Base-by-base conservation (phyloP, 2,888 invertebrate species). In the Drosophila mettleri region DNA sequence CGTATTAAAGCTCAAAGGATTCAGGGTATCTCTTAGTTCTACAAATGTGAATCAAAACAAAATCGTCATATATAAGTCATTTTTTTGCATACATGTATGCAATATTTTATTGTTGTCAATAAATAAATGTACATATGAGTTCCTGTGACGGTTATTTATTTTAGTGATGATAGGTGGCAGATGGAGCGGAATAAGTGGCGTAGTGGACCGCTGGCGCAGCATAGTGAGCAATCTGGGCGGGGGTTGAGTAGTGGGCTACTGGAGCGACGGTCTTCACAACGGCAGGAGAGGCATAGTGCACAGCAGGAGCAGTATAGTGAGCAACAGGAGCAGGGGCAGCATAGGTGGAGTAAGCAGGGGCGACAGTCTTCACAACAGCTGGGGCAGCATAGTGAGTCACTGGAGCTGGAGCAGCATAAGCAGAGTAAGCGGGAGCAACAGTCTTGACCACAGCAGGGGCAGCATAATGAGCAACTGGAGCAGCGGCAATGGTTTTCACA, bases 51-150 rank as follows among this genome's bases (percentile, higher is more conserved):
- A 18, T 18, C 1, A 38, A 38, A 16, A 38, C 8, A 1, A 16
- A 3, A 10, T 51, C 53, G 29, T 27, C 58, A 20, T 12, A n/a
- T 9, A 22, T 14, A 1, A 7, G 62, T 48, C 64, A 36, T 38
- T 38, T 39, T 57, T 57, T 36, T 61, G 66, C 55, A 68, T 63
- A 68, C 68, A 69, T 59, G 80, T 77, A 86, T 78, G 74, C 84
- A 80, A 86, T 84, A 67, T 67, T 85, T 89, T 85, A 89, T 89
- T 54, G 61, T 74, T 82, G 73, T 77, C 86, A 85, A 89, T 85
- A 87, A 85, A 89, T 85, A 89, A 86, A 83, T 86, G 62, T 83
- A 72, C 85, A 74, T 45, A 72, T 54, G 54, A 65, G 18, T 18
- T 33, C 41, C 51, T 52, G 54, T 66, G 52, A 49, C 52, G 34